A percentile compares a stretch with the other conserved stretches of the same genome.
These are phyloP conservation scores for Formica aserva DNA, from an alignment of 2,888 invertebrate species.

Conservation along the genomic window DNA sequence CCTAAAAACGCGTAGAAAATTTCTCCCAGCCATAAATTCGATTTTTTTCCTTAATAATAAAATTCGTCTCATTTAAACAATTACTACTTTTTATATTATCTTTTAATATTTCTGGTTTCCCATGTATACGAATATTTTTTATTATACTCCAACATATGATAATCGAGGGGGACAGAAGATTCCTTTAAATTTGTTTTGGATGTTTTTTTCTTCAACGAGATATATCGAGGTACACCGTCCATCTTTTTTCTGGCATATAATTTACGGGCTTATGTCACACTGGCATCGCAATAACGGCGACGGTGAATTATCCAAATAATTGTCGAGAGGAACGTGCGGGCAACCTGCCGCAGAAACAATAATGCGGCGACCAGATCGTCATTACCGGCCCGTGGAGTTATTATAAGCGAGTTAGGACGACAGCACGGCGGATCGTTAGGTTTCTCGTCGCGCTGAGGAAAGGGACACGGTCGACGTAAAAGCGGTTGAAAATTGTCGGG, in stretches of 20 bases:
- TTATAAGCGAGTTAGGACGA: conserved; percentile 82
- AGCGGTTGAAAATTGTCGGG: conserved; percentile 66
- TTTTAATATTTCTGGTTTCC: background rate
- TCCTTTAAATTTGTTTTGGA: background rate
- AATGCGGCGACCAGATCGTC: conserved; percentile 78
- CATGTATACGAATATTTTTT: background rate
- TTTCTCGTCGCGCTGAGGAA: conserved; percentile 54
- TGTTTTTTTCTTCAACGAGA: background rate
- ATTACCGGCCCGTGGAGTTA: conserved; percentile 78
- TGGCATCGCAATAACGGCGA: conserved; percentile 56
- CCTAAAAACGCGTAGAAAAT: background rate
- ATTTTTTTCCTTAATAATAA: background rate
- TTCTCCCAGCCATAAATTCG: background rate
- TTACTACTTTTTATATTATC: background rate
- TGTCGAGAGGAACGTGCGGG: conserved; percentile 73
- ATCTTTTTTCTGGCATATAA: conserved; percentile 30
- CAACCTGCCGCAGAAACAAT: conserved; percentile 80
- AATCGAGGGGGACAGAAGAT: background rate
- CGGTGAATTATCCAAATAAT: conserved; percentile 80
- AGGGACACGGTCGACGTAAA: conserved; percentile 62
- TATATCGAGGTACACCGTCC: background rate
- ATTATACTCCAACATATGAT: background rate
- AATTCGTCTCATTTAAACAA: background rate
- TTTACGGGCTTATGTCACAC: conserved; percentile 62
- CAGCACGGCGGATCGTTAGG: conserved; percentile 67